Base-by-base conservation (phyloP, 2,797 vertebrate species). In the Spea hammondii region DNA sequence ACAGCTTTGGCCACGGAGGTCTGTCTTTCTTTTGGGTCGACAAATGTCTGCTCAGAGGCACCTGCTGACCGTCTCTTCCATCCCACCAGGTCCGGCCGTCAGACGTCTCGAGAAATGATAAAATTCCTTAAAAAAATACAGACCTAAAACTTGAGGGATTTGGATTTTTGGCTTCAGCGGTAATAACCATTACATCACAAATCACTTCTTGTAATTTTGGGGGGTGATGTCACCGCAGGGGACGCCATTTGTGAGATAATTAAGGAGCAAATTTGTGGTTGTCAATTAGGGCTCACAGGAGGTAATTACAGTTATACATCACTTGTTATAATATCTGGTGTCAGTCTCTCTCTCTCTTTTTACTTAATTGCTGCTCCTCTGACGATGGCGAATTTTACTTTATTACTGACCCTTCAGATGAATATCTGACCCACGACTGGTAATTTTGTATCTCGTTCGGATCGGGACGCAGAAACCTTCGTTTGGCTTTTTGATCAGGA, bases 141-240 rank as follows among this genome's bases (percentile, higher is more conserved):
- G 51, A 11, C 59, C 14, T 32, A 12, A 62, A 10, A 17, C 55
- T 44, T 62, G 32, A 17, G 59, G 14, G 12, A 14, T 32, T 62
- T 62, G 3, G 8, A 62, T 9, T 9, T n/a, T 62, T 6, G 32
- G 59, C 59, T 17, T 62, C 59, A n/a, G 0, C 32, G 55, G 14
- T 62, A 62, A 72, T 59, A 48, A 48, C 45, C 54, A 62, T 60
- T 72, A 74, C 46, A 17, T 77, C 32, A 64, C 47, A 62, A 48
- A 64, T 45, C 48, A 45, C 45, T 69, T 69, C 50, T 11, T 45
- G 14, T 8, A 13, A 57, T 8, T 44, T 14, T 10, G 49, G 49
- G 67, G 67, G 67, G 67, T 79, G 67, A 80, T 65, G 77, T 79
- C 71, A 79, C 14, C 45, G n/a, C 17, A 48, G 55, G n/a, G n/a